Evolutionary conservation across 1,140 invertebrate species (phyloP).

Genomic region (Diorhabda sublineata): DNA sequence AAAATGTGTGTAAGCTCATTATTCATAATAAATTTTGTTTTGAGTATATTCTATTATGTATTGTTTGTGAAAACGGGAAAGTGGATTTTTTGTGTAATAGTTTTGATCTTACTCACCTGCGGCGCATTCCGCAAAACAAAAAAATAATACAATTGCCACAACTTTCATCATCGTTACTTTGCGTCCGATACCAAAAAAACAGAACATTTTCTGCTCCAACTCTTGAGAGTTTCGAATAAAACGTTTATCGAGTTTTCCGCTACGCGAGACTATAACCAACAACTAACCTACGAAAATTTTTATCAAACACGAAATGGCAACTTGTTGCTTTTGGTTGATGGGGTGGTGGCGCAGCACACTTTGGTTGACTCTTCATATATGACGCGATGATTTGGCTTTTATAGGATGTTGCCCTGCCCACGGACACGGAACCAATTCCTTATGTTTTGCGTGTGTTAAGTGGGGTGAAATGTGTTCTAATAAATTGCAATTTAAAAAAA

Average conservation of each 20-base stretch:
- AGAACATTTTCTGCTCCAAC: slow-evolving; percentile 14
- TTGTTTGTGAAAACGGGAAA: too few species aligned
- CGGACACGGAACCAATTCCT: not conserved
- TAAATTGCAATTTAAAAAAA: not conserved
- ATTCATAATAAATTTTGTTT: too few species aligned
- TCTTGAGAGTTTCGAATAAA: too few species aligned
- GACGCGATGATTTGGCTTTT: slow-evolving; percentile 23
- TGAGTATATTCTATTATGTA: too few species aligned
- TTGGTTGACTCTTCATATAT: slow-evolving; percentile 19
- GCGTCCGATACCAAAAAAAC: slow-evolving; percentile 19
- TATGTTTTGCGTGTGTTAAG: not conserved
- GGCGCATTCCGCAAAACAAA: slow-evolving; percentile 40
- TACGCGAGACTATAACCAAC: slow-evolving; percentile 6
- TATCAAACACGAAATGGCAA: slow-evolving; percentile 20
- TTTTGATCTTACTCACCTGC: slow-evolving; percentile 37
- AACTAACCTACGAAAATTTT: slow-evolving; percentile 7
- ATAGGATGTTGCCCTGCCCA: slow-evolving; percentile 16
- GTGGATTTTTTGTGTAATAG: too few species aligned
- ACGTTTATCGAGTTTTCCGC: slow-evolving; percentile 10
- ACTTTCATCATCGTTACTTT: slow-evolving; percentile 13
- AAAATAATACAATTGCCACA: slow-evolving; percentile 28
- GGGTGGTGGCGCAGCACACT: slow-evolving; percentile 15
- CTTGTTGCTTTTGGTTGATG: slow-evolving; percentile 14
- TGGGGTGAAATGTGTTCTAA: not conserved
- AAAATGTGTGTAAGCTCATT: too few species aligned